Base-by-base conservation (phyloP, 2,113 vertebrate species). In the Bolborhynchus lineola region DNA sequence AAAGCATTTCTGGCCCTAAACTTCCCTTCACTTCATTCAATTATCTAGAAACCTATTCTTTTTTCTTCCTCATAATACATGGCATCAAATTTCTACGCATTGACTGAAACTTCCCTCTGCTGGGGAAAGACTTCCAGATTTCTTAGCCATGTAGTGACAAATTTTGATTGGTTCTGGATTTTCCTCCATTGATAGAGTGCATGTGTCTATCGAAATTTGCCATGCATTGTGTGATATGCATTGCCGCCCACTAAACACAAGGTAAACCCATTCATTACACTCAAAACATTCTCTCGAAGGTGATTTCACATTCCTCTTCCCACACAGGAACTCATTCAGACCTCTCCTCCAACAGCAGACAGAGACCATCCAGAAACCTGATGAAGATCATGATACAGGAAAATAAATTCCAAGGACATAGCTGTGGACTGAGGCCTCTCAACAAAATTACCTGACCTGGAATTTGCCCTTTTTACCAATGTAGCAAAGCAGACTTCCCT, bases 11-110 rank as follows among this genome's bases (percentile, higher is more conserved):
- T 86, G 83, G 88, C 69, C 91, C 81, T 93, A 96, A 84, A 91
- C 95, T 95, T 95, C 72, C 72, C 64, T 88, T 88, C 29, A 49
- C 67, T 95, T 94, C 82, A 88, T 91, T 95, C 88, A 92, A 84
- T 96, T 96, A 92, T 55, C 69, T 89, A 75, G n/a, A 92, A 91
- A 78, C 50, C 42, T 68, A 68, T 84, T 23, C 5, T 25, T 93
- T 96, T 93, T 81, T 29, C 13, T 26, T 94, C 39, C 47, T 84
- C 20, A 57, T 95, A 92, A 95, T 83, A 79, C n/a, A 93, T 82
- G 42, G 59, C 77, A 87, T 67, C 23, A 15, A 47, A 93, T 95
- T 70, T 90, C 92, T 83, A 10, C 37, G 68, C 80, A 64, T 74
- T 67, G 72, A 78, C n/a, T 67, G 55, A 63, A 90, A 92, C 28